phyloP scores from a whole-genome alignment of 2,113 vertebrate genomes.

The Melanotaenia duboulayi region DNA sequence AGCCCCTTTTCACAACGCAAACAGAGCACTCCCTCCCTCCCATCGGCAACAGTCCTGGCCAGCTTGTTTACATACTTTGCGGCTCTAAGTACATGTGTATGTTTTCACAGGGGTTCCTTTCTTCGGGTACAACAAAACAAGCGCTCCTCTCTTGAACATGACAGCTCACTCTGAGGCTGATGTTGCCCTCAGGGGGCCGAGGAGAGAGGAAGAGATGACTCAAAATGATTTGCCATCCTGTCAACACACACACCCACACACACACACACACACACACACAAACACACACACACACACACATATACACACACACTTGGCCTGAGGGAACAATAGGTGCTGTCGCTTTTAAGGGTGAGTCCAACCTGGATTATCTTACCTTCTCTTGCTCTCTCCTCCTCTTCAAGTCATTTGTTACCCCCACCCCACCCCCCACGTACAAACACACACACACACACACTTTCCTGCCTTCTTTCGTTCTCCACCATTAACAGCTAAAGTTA shows the following conservation, averaged over 20 bases:
- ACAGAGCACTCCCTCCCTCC: conserved; percentile 45
- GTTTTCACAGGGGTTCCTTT: conserved; percentile 77
- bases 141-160: conserved; percentile 76
- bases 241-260: conserved; percentile 58
- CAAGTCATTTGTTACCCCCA: conserved; percentile 62
- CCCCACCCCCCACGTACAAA: too few relatives aligned
- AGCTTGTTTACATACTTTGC: conserved; percentile 74
- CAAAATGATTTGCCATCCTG: conserved; percentile 69
- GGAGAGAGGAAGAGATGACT: conserved; percentile 55
- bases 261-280: conserved; percentile 34
- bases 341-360: conserved; percentile 76
- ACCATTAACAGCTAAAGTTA: conserved; percentile 77
- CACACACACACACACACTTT: too few relatives aligned
- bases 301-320: too few relatives aligned
- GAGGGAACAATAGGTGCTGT: conserved; percentile 69
- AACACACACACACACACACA: conserved; percentile 41
- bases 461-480: conserved; percentile 6
- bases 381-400: conserved; percentile 58
- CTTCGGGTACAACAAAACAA: conserved; percentile 76
- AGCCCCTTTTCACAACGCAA: conserved; percentile 2
- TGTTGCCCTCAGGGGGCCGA: conserved; percentile 41
- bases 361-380: conserved; percentile 72
- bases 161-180: conserved; percentile 68
- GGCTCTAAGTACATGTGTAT: conserved; percentile 78
- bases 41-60: conserved; percentile 42